These are phyloP conservation scores for Cristatella mucedo DNA, from an alignment of 2,888 invertebrate species.

Conservation along the genomic window DNA sequence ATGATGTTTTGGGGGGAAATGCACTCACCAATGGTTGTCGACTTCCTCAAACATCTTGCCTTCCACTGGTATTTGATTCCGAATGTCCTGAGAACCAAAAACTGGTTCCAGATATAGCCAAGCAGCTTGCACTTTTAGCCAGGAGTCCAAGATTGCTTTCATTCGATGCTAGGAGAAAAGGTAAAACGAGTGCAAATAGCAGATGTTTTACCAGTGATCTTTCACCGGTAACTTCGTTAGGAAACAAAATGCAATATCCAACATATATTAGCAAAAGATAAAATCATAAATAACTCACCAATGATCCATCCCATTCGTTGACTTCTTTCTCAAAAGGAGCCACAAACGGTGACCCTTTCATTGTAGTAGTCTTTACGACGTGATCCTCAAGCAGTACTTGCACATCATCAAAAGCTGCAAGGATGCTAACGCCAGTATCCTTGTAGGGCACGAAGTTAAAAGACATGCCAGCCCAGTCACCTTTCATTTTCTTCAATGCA, in stretches of 20 bases:
- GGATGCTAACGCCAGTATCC: slow-evolving; percentile 28
- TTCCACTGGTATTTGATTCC: slow-evolving; percentile 36
- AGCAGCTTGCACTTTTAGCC: slow-evolving; percentile 36
- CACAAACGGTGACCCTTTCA: slow-evolving; percentile 38
- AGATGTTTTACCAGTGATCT: too few species aligned
- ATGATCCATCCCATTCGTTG: slow-evolving; percentile 27
- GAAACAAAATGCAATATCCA: too few species aligned
- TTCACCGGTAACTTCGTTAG: too few species aligned
- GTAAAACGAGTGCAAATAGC: too few species aligned
- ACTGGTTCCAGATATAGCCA: slow-evolving; percentile 39
- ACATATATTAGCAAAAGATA: too few species aligned
- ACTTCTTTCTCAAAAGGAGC: slow-evolving; percentile 34
- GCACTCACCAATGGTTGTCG: slow-evolving; percentile 28
- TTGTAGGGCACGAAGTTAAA: slow-evolving; percentile 34
- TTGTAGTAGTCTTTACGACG: slow-evolving; percentile 36
- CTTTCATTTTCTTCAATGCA: slow-evolving; percentile 35
- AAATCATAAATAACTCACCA: slow-evolving; percentile 19
- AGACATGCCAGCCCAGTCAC: slow-evolving; percentile 29
- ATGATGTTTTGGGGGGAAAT: not conserved
- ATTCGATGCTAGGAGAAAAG: slow-evolving; percentile 28
- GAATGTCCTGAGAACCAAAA: slow-evolving; percentile 36
- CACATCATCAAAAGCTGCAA: slow-evolving; percentile 34
- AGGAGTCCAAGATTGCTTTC: slow-evolving; percentile 32
- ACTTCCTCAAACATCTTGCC: slow-evolving; percentile 37
- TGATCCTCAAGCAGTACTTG: slow-evolving; percentile 36